Evolutionary conservation across 2,888 invertebrate species (phyloP), one percentile per base, ranked within the genome.

Genomic region (Caenorhabditis japonica): DNA sequence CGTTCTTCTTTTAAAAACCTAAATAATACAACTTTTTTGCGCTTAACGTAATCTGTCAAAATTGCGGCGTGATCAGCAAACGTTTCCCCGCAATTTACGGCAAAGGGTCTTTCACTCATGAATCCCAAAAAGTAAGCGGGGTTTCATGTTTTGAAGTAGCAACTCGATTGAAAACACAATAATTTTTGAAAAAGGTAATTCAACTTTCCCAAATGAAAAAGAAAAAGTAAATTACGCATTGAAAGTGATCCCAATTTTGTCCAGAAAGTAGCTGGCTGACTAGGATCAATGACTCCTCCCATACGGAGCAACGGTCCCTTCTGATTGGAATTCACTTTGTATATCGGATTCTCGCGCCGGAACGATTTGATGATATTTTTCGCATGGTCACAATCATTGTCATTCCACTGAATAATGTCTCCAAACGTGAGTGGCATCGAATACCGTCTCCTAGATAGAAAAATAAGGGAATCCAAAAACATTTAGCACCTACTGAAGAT

Each of bases 201-300:
- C n/a, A n/a, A n/a, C n/a, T n/a, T n/a, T n/a, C n/a, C n/a, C n/a
- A n/a, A n/a, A n/a, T n/a, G n/a, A n/a, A n/a, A n/a, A n/a, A n/a
- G n/a, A n/a, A n/a, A n/a, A n/a, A n/a, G 25, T 15, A 8, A 30
- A 59, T 43, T 36, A 72, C 72, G 59, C 46, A 72, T 60, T 1
- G 55, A n/a, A 0, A 72, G 10, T 4, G 41, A 21, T 5, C 34
- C 25, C 12, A 73, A 4, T 21, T 15, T 19, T 7, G 56, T 66
- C 73, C 73, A 73, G 47, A 73, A 73, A 1, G 21, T 38, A 1
- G 66, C 47, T 2, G 56, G 56, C n/a, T 46, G 43, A 5, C 12
- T 47, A 3, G 73, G 73, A 2, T 55, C 23, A 13, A 73, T 41
- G 12, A 49, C 43, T 21, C 73, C 73, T 10, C 66, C 73, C 10